Base-by-base conservation (phyloP, 2,113 vertebrate genomes). In the Azemiops feae region DNA sequence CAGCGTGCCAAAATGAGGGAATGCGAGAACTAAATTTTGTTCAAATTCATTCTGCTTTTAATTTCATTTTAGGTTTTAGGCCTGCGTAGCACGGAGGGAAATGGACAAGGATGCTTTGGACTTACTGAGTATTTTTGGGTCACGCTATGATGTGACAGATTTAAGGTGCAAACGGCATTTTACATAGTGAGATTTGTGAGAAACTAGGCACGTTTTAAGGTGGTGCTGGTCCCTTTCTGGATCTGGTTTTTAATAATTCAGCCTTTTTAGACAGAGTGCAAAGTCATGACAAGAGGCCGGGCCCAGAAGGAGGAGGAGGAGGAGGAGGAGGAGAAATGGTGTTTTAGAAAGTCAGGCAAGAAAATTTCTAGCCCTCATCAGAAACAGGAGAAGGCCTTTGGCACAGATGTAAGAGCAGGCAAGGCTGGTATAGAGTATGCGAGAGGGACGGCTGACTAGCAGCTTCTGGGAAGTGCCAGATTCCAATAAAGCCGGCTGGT, bases 1-100 rank as follows among this genome's bases (percentile, higher is more conserved):
- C 92, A 53, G 92, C 86, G 47, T 20, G 58, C 16, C 92, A 93
- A 45, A 87, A 87, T 87, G 90, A 90, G 81, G 50, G n/a, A 87
- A 90, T 64, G 88, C 9, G 86, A 64, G 89, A 64, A 50, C 34
- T 60, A 57, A 50, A 81, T 20, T 87, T 55, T 34, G 23, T 87
- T 90, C 85, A 86, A 53, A 86, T 87, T 27, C 58, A 53, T 69
- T 47, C 3, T 20, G 69, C 22, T 47, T 43, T 55, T 81, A 20
- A 85, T 64, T 55, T 52, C 53, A 23, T 85, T 30, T 60, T n/a
- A 86, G 2, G 5, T 89, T 85, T 90, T 60, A 39, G 25, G 57
- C 55, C 20, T 11, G 30, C 30, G 23, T 43, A 64, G 57, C 18
- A 6, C 12, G 43, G 27, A 52, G 20, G 57, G 10, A 87, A 88